Evolutionary conservation across 2,113 vertebrate genomes (phyloP), one percentile per base, ranked within the genome.

Genomic region (Laticauda colubrina): DNA sequence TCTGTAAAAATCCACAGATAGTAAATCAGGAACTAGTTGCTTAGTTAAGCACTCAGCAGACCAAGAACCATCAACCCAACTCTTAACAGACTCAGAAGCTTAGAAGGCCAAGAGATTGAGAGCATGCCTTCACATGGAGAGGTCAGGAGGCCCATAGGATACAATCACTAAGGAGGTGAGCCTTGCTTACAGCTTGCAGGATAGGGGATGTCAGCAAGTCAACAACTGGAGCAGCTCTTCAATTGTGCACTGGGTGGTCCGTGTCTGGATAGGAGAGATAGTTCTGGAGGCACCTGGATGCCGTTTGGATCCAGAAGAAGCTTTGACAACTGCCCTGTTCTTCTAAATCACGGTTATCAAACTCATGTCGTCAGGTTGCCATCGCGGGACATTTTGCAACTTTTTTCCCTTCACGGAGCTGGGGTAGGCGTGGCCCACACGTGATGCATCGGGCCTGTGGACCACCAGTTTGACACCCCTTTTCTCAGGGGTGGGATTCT

Each of bases 301-400:
- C 34, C 69, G 21, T 81, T 81, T 81, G 75, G 34, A 43, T 81
- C 18, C 34, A 8, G 75, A 39, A 21, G 75, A 39, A 39, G 34
- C 34, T 81, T 43, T 43, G 34, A 20, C 6, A 81, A 39, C 34
- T 21, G 34, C 34, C 18, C 18, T 20, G 15, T 75, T 75, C 15
- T 75, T 20, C 69, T 20, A 61, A 1, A 26, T 61, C 24, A 1
- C 1, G 24, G 7, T 26, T 61, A 6, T 61, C 8, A 26, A 61
- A 10, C 23, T 9, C 1, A 2, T 0, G 7, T 24, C 9, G 57
- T 59, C 23, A 3, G 1, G 1, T 59, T 9, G 21, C 57, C 57
- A 24, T 59, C 7, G 8, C 2, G 2, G 7, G 57, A 59, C 7
- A 2, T 59, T 59, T 24, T 7, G 2, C 2, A 2, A 8, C 7